A percentile compares a stretch with the other conserved stretches of the same genome.
phyloP scores from a whole-genome alignment of 2,888 invertebrate species.

The Machimus rusticus region DNA sequence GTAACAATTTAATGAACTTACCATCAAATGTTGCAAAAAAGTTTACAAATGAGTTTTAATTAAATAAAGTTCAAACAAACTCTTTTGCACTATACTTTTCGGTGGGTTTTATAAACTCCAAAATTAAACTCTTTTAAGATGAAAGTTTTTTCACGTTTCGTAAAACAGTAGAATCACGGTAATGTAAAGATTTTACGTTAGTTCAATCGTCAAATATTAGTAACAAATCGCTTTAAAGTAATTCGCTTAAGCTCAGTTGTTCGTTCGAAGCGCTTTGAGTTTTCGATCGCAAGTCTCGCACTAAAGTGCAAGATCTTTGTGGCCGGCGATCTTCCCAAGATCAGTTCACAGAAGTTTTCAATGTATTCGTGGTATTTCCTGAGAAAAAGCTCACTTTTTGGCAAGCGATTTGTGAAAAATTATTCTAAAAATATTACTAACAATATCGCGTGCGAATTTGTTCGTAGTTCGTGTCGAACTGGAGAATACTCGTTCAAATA shows the following conservation, averaged over 20 bases:
- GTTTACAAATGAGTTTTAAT: neutral
- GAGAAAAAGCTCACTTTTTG: constrained; percentile 34
- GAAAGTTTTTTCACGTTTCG: neutral
- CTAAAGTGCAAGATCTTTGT: constrained; percentile 23
- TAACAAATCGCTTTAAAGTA: neutral
- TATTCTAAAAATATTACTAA: neutral
- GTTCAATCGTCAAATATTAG: neutral
- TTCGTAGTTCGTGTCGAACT: neutral
- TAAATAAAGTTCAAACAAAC: neutral
- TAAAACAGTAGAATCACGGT: neutral
- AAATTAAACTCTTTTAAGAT: neutral
- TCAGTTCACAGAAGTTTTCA: neutral
- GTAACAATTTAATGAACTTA: neutral
- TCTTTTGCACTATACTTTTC: neutral
- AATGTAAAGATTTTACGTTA: neutral
- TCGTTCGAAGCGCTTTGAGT: constrained; percentile 32
- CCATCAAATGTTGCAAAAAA: neutral
- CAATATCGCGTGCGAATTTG: neutral
- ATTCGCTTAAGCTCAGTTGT: neutral
- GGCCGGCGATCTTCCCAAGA: neutral
- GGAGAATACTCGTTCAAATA: neutral
- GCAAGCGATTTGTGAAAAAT: constrained; percentile 7
- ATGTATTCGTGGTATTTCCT: neutral
- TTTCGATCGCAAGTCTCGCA: constrained; percentile 39
- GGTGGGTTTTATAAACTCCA: neutral